Base-by-base conservation (phyloP, 2,113 vertebrate species). In the Numida meleagris region DNA sequence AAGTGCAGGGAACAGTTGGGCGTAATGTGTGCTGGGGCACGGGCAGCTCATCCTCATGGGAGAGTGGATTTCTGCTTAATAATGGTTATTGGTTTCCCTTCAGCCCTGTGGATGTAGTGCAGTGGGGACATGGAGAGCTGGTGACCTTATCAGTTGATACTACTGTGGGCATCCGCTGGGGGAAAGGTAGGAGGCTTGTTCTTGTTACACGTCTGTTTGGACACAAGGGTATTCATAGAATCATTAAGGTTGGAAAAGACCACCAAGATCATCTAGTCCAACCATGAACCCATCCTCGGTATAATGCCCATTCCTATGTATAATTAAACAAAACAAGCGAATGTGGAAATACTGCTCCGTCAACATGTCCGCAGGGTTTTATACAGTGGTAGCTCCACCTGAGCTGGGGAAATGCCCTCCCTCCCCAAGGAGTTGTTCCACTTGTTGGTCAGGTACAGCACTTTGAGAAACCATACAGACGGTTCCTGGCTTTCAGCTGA, bases 1-100 rank as follows among this genome's bases (percentile, higher is more conserved):
- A 10, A 31, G 48, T 3, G 3, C 38, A 0, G 0, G 8, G 25
- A 4, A 24, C 3, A 72, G 42, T 9, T 0, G 51, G 31, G 51
- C 50, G 10, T 3, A 27, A 2, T 12, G 57, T 11, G 25, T 57
- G 50, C n/a, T 20, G 33, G 19, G 15, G 4, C 2, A 0, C 4
- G 40, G 25, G 24, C 14, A 17, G 34, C 48, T 67, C 34, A 23
- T 40, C 10, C 8, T 33, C 9, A 27, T 7, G 31, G 27, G 11
- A 85, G 36, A 48, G 18, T 17, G 36, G 59, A 27, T 59, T 75
- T 93, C 45, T 46, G n/a, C 57, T 63, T 46, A 6, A 45, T 72
- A 6, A 21, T 16, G 23, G 7, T 11, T 23, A 7, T 1, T n/a
- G 33, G 13, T 88, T 78, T 58, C 27, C 57, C 38, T 65, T n/a